A percentile compares a stretch with the other conserved stretches of the same genome.
phyloP scores from a whole-genome alignment of 53 echinoderm and acorn worm genomes.

The Antedon mediterranea region DNA sequence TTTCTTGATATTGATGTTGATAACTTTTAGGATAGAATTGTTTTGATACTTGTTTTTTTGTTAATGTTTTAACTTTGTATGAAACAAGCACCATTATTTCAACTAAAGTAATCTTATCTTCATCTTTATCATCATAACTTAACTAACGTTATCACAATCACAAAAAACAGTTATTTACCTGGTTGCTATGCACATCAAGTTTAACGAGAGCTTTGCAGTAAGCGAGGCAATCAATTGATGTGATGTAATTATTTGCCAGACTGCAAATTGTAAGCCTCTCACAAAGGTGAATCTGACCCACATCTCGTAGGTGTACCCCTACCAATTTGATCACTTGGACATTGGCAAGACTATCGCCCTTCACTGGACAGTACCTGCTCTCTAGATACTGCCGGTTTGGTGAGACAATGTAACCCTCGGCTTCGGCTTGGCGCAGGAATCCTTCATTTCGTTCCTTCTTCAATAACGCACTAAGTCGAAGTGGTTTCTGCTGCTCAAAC shows the following conservation, averaged over 20 bases:
- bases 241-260: slow-evolving; percentile 75
- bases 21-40: no score
- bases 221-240: slow-evolving; percentile 47
- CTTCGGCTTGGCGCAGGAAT: slow-evolving; percentile 67
- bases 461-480: slow-evolving; percentile 57
- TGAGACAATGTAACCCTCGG: slow-evolving; percentile 61
- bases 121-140: no score
- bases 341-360: slow-evolving; percentile 10
- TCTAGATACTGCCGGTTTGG: slow-evolving; percentile 7
- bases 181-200: slow-evolving; percentile 79
- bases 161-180: slow-evolving; percentile 20
- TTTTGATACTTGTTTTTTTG: no score
- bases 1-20: no score
- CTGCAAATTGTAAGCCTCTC: slow-evolving; percentile 49
- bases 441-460: slow-evolving; percentile 64
- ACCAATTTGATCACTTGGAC: slow-evolving; percentile 42
- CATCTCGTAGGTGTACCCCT: slow-evolving; percentile 45
- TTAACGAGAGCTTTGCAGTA: slow-evolving; percentile 48
- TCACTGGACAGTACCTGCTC: background rate
- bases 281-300: slow-evolving; percentile 53
- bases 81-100: no score
- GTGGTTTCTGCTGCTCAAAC: slow-evolving; percentile 71
- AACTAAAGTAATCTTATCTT: no score
- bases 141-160: no score
- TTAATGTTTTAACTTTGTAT: no score